Percentiles rank a stretch among this genome's conserved stretches.
Evolutionary conservation across 2,113 vertebrate genomes (phyloP).

Genomic region (Indri indri): DNA sequence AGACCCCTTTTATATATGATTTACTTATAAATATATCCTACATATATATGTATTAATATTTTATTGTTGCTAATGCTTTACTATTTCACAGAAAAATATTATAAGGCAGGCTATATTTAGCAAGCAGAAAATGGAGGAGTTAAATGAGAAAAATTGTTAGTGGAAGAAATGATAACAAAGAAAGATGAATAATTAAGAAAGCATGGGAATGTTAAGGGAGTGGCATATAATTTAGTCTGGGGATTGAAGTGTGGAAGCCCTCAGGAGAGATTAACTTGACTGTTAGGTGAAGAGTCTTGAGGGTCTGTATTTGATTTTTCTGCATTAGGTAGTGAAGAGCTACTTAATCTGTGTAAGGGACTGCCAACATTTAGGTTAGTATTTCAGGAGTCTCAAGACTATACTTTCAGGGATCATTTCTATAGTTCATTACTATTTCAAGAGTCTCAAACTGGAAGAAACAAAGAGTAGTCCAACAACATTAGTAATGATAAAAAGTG

Average conservation of each 20-base stretch:
- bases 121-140: not conserved
- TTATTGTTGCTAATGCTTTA: conserved; percentile 1
- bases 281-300: not conserved
- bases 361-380: not conserved
- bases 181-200: not conserved
- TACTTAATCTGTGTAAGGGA: not conserved
- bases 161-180: not conserved
- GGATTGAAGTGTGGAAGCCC: not conserved
- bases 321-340: not conserved
- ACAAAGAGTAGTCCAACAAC: not conserved
- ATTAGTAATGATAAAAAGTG: not conserved
- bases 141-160: not conserved
- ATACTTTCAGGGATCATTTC: too few relatives aligned
- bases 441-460: not conserved
- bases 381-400: not conserved
- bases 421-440: not conserved
- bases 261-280: not conserved
- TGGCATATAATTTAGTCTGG: not conserved
- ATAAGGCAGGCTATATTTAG: not conserved
- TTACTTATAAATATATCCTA: conserved; percentile 34
- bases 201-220: not conserved
- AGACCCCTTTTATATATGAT: conserved; percentile 4
- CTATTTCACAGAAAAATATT: conserved; percentile 17
- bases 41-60: not conserved
- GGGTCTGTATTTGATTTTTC: not conserved